Conservation (phyloP, 2,797 vertebrate species). For the Anomalospiza imberbis region DNA sequence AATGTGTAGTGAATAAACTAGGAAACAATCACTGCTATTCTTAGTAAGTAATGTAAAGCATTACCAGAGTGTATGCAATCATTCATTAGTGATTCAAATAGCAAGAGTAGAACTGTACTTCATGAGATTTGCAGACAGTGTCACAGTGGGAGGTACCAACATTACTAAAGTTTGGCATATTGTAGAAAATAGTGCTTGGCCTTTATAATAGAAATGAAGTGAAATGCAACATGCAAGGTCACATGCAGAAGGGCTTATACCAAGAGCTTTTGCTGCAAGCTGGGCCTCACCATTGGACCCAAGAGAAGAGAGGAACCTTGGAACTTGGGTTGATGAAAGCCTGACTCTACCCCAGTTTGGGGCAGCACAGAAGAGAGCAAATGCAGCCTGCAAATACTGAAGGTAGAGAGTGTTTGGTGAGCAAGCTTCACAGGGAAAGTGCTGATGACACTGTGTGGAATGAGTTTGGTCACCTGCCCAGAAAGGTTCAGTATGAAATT, state of each 20-base stretch:
- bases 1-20: neutral
- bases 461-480: neutral
- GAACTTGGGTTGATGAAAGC: neutral
- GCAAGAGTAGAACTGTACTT: neutral
- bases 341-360: neutral
- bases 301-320: neutral
- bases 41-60: neutral
- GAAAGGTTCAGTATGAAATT: neutral
- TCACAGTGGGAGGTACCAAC: neutral
- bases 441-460: neutral
- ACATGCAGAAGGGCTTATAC: neutral
- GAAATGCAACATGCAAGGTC: neutral
- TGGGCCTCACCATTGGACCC: neutral
- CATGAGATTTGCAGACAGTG: neutral
- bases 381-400: neutral
- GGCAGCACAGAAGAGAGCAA: neutral
- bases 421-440: neutral
- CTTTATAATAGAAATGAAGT: neutral
- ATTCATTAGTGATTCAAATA: neutral
- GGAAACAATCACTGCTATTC: neutral
- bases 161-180: neutral
- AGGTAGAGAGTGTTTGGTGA: neutral
- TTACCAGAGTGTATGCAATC: neutral
- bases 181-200: neutral
- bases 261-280: neutral